Evolutionary conservation across 35 echinoderm and acorn worm genomes (phyloP), one percentile per base, ranked within the genome.

Genomic region (Diadema setosum): DNA sequence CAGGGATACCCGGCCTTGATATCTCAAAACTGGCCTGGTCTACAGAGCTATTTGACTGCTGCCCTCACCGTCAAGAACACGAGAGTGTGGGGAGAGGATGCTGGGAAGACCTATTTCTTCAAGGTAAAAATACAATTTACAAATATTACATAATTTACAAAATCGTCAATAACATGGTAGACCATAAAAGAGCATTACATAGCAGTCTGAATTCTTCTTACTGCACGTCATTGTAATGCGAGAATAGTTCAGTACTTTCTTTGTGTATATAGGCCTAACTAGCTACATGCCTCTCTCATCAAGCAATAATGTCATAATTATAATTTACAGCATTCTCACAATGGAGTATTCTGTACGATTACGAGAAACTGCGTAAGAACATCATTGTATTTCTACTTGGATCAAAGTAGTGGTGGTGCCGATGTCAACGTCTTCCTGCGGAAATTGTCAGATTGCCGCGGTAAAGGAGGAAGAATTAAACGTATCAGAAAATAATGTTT

Each of bases 71-170:
- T 93, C 7, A 93, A 93, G 58, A 93, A 93, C 61, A 26, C 58
- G 16, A 43, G 45, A 17, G 74, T 93, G 3, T 93, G 91, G 91
- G 58, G 37, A 6, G 74, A 45, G 2, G 37, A 82, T 0, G 75
- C 70, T 2, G 52, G 56, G 17, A 93, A 93, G 33, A 93, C 91
- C 15, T 93, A 81, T 60, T 93, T 93, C 49, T 93, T 93, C 42
- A 93, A 87, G 84, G 91, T 93, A 74, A 70, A 24, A 9, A 69
- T 8, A 15, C 8, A 18, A 69, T 18, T 26, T 18, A 36, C 17
- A n/a, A 1, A 45, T 44, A n/a, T 21, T 18, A 45, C n/a, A 17
- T 3, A n/a, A 82, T 46, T 45, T 24, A n/a, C 24, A 21, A 3
- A 20, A n/a, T 43, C 18, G 27, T 43, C 45, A 39, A 35, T 1